Evolutionary conservation across 2,888 invertebrate genomes (phyloP), one percentile per base, ranked within the genome.

Genomic region (Frankliniella intonsa): DNA sequence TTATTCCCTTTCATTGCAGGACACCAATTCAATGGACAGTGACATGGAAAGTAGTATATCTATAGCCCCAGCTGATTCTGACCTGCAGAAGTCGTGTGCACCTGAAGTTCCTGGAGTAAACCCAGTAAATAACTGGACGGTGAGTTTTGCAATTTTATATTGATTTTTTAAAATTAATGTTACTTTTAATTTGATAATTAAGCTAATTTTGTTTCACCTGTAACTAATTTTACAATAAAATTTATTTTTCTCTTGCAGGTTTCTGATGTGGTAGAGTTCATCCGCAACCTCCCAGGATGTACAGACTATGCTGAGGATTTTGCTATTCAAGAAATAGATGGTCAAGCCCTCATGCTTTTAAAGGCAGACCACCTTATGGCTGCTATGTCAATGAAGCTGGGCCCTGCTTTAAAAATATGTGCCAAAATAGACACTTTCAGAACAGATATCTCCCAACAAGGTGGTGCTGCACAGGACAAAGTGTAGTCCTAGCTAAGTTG

Each of bases 331-430:
- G 98, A 98, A 88, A 97, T 98, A 85, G 98, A 98, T 86, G 98
- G 98, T 0, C 97, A 97, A 87, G 98, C 98, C 0, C 89, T 98
- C 83, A 91, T 98, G 89, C 90, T 98, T 82, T 92, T 98, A 81
- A 95, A 96, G 86, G 97, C 97, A 84, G 97, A 97, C 86, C 98
- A 98, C 88, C 90, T 98, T 51, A 97, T 98, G 89, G 94, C 95
- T 84, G 95, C 97, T 11, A 96, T 98, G 91, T 94, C 94, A 83
- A 98, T 98, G 93, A 97, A 98, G 87, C 91, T 98, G 27, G 98
- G 98, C 0, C 98, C 98, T 0, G 98, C 98, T 0, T 90, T 98
- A 82, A 98, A 98, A 89, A 97, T 98, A 83, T 97, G 97, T 85
- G 96, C 96, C 80, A 94, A 94, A 88, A 97, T 98, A 83, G 95